Conservation (phyloP, 2,113 vertebrate species). For the Rhea americana region DNA sequence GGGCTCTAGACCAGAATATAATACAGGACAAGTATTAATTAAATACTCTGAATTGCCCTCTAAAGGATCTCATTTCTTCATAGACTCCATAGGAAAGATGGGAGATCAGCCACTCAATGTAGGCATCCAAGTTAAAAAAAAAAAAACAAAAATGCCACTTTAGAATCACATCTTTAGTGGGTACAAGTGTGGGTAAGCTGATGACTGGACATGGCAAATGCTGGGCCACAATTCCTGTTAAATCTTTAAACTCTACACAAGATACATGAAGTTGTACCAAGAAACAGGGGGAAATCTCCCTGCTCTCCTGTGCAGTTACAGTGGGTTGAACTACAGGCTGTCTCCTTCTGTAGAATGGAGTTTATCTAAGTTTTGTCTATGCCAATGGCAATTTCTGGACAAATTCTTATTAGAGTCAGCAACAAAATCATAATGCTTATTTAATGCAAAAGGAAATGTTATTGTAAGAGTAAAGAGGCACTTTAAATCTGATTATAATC, state of each 20-base stretch:
- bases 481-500: neutral
- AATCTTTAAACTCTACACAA: neutral
- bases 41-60: neutral
- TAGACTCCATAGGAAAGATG: neutral
- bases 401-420: neutral
- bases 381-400: neutral
- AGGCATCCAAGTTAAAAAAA: neutral
- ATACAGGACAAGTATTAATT: neutral
- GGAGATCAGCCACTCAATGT: neutral
- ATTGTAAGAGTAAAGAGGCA: neutral
- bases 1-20: neutral
- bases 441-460: neutral
- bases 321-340: accelerated
- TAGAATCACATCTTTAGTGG: neutral
- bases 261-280: neutral
- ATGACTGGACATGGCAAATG: neutral
- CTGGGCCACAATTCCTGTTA: neutral
- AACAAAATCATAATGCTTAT: neutral
- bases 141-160: neutral
- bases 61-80: neutral
- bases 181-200: neutral
- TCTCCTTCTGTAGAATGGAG: neutral
- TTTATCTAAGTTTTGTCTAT: neutral
- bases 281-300: neutral
- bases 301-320: neutral